phyloP scores from a whole-genome alignment of 2,113 vertebrate genomes.

The Pluvianellus socialis region DNA sequence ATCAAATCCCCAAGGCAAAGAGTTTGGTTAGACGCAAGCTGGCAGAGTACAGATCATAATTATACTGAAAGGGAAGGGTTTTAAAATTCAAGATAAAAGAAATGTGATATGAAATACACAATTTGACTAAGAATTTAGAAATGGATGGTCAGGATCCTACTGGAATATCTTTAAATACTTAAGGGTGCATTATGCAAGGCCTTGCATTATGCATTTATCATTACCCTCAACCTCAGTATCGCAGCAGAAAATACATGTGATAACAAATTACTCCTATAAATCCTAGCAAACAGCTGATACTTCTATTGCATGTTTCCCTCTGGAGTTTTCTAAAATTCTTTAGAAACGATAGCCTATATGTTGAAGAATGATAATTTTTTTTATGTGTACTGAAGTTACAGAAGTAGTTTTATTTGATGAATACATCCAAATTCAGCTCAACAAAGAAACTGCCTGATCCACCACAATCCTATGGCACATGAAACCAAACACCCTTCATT shows the following conservation, averaged over 20 bases:
- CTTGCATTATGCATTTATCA: slow-evolving; percentile 16
- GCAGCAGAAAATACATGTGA: neutral
- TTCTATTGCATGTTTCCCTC: neutral
- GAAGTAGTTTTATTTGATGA: neutral
- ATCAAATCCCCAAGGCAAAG: slow-evolving; percentile 33
- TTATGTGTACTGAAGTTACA: neutral
- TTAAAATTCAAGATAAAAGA: slow-evolving; percentile 29
- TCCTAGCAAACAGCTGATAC: neutral
- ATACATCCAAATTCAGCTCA: neutral
- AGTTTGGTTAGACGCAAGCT: slow-evolving; percentile 43
- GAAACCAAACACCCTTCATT: neutral
- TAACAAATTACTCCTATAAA: slow-evolving; percentile 7
- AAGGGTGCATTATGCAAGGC: neutral
- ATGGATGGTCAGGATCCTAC: neutral
- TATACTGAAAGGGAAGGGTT: neutral
- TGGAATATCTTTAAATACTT: slow-evolving; percentile 21
- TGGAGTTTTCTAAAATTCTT: neutral
- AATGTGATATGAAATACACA: neutral
- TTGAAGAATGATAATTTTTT: neutral
- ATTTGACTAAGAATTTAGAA: neutral
- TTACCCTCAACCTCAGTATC: neutral
- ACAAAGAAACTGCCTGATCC: neutral
- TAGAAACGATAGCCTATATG: neutral
- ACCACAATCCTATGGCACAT: neutral
- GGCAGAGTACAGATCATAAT: slow-evolving; percentile 16